phyloP scores from a whole-genome alignment of 2,797 vertebrate genomes.

The Anableps anableps region DNA sequence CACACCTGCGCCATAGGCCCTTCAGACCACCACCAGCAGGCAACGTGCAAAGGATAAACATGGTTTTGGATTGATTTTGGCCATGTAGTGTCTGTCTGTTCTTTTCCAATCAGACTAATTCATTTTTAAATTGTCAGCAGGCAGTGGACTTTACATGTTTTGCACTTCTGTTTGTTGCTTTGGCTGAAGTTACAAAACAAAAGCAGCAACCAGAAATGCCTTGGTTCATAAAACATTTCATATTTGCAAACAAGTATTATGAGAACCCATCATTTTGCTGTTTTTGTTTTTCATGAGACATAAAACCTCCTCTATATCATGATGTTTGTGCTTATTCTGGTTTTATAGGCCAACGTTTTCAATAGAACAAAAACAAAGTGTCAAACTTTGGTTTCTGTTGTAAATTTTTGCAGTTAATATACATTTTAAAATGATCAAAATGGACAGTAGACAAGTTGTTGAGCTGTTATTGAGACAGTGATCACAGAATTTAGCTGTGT shows the following conservation, averaged over 20 bases:
- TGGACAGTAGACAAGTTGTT: constrained; percentile 20
- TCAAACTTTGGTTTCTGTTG: constrained; percentile 20
- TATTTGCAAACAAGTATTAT: not conserved
- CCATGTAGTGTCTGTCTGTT: too few relatives aligned
- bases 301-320: not conserved
- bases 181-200: not conserved
- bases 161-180: not conserved
- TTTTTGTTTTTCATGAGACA: not conserved
- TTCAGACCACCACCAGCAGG: too few relatives aligned
- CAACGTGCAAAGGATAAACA: too few relatives aligned
- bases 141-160: not conserved
- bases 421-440: constrained; percentile 17
- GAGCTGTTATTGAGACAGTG: constrained; percentile 31
- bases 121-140: not conserved
- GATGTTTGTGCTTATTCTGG: not conserved
- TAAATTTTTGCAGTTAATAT: not conserved
- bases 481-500: constrained; percentile 31
- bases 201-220: not conserved
- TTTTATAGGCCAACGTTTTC: not conserved
- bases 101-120: too few relatives aligned
- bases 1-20: too few relatives aligned
- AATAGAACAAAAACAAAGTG: constrained; percentile 44
- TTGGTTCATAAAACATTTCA: not conserved
- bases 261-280: not conserved
- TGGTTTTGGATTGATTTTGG: too few relatives aligned